Evolutionary conservation across 1,140 invertebrate species (phyloP).

Genomic region (Halictus rubicundus): DNA sequence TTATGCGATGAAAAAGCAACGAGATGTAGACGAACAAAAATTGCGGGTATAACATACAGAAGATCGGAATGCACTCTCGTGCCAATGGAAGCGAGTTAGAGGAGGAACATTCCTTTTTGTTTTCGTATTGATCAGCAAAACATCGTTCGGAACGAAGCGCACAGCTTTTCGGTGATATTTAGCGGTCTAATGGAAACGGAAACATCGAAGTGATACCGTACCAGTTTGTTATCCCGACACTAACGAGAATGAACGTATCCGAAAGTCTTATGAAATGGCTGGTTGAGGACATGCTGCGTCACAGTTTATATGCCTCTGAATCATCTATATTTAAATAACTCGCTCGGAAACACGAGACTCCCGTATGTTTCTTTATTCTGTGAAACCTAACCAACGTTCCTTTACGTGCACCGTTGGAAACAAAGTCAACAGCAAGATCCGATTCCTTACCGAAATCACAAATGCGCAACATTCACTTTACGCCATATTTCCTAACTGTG

Average conservation of each 20-base stretch:
- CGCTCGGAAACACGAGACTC: background rate
- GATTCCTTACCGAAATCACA: slow-evolving; percentile 65
- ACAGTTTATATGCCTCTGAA: background rate
- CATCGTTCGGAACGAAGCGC: background rate
- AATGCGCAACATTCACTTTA: slow-evolving; percentile 70
- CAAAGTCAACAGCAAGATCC: slow-evolving; percentile 23
- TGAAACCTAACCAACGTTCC: background rate
- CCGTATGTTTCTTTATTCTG: slow-evolving; percentile 5
- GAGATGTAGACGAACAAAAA: slow-evolving; percentile 32
- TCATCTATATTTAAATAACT: background rate
- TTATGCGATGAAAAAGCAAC: slow-evolving; percentile 29
- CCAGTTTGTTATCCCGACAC: slow-evolving; percentile 20
- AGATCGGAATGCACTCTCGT: slow-evolving; percentile 62
- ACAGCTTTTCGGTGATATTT: background rate
- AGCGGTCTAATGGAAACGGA: background rate
- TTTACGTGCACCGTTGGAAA: background rate
- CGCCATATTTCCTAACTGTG: slow-evolving; percentile 65
- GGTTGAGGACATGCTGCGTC: slow-evolving; percentile 22
- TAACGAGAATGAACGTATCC: slow-evolving; percentile 19
- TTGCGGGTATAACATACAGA: slow-evolving; percentile 37
- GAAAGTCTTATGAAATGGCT: slow-evolving; percentile 37
- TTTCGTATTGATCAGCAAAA: background rate
- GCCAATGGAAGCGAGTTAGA: slow-evolving; percentile 38
- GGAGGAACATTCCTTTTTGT: background rate
- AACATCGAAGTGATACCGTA: slow-evolving; percentile 7